Base-by-base conservation (phyloP, 2,888 invertebrate species). In the Pollenia angustigena region DNA sequence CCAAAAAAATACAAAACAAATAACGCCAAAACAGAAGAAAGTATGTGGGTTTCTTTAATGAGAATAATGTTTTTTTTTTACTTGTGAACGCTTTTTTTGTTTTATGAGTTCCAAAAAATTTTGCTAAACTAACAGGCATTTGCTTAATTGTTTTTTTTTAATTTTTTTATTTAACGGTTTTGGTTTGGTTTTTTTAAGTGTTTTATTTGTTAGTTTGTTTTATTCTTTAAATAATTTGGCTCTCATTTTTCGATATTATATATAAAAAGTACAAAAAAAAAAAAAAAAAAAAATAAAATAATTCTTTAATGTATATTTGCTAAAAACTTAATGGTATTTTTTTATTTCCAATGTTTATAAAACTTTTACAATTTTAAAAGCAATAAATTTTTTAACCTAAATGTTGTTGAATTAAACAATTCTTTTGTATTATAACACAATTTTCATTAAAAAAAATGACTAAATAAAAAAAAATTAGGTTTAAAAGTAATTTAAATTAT, bases 11-110 rank as follows among this genome's bases (percentile, higher is more conserved):
- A 64, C 74, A 85, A 85, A 85, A 80, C 82, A 81, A 79, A 87
- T 76, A 78, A 81, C 84, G 87, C 87, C 44, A 74, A 87, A 76
- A 86, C 85, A 88, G 88, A 87, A 87, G 85, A 88, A 88, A 88
- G 88, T 88, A 88, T 88, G 88, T 88, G 87, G 80, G 79, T 84
- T 88, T 85, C 69, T 56, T 86, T 81, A 81, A 76, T 32, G 54
- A 75, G 78, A 60, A 68, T 83, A 80, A 50, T 60, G 68, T 75
- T 23, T 56, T 60, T 62, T 81, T 76, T 75, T 56, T 16, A 56
- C 32, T 54, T 78, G 54, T 56, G 3, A 46, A 44, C 44, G 16
- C 54, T 87, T 85, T 62, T 44, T 44, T 75, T 68, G 32, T 64
- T 44, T 83, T 62, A 11, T 56, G 14, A 54, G 68, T 81, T 76